These are phyloP conservation scores for Melanostoma mellinum DNA, from an alignment of 2,888 invertebrate species.

Conservation along the genomic window DNA sequence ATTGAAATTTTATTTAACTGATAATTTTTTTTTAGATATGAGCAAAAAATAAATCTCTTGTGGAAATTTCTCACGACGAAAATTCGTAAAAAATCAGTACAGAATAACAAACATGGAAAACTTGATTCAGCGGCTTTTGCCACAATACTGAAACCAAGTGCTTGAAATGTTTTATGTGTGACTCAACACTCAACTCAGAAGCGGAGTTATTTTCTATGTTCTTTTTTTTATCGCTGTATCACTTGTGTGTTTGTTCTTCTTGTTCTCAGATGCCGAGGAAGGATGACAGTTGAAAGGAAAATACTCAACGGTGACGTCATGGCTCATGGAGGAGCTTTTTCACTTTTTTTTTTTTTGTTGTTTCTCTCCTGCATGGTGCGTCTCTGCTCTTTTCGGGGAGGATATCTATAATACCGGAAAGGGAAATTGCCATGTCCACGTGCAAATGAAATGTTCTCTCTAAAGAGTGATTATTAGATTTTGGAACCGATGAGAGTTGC, in stretches of 20 bases:
- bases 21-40: background rate
- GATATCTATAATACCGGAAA: conserved; percentile 27
- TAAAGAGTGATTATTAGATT: background rate
- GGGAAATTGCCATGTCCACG: conserved; percentile 51
- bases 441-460: conserved; percentile 25
- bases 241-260: conserved; percentile 1
- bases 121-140: conserved; percentile 72
- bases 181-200: conserved; percentile 70
- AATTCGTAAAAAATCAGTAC: conserved; percentile 63
- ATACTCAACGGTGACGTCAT: conserved; percentile 63
- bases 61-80: conserved; percentile 62
- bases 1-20: too few relatives aligned
- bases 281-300: conserved; percentile 51
- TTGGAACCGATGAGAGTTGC: conserved; percentile 35
- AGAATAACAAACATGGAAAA: conserved; percentile 69
- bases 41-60: conserved; percentile 1
- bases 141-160: conserved; percentile 68
- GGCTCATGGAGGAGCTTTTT: conserved; percentile 54
- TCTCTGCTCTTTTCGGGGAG: background rate
- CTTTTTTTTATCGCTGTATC: conserved; percentile 16
- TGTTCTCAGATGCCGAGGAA: conserved; percentile 34
- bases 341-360: conserved; percentile 30
- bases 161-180: conserved; percentile 63
- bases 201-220: conserved; percentile 31
- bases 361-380: conserved; percentile 2